These are phyloP conservation scores for Ophonus ardosiacus DNA, from an alignment of 2,888 invertebrate species.

Conservation along the genomic window DNA sequence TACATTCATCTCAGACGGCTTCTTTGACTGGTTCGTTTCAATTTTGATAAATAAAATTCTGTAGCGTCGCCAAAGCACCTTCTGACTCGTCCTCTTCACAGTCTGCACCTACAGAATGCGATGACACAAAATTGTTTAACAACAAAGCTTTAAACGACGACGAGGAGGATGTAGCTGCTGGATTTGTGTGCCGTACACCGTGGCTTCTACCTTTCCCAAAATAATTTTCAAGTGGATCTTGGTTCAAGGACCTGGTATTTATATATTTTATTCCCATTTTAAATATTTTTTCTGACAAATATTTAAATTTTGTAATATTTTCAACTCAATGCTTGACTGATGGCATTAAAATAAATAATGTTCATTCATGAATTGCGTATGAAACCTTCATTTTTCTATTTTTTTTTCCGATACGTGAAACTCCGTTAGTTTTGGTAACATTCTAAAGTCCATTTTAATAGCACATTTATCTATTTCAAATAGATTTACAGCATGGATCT, in stretches of 20 bases:
- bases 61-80: no score
- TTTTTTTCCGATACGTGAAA: background rate
- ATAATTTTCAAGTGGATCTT: background rate
- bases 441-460: background rate
- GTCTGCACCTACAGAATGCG: no score
- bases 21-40: no score
- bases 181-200: background rate
- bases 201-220: background rate
- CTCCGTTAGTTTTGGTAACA: background rate
- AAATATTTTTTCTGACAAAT: background rate
- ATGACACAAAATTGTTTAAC: background rate
- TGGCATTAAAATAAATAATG: background rate
- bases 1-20: no score
- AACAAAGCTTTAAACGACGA: background rate
- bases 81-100: no score
- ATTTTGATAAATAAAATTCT: no score
- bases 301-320: background rate
- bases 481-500: background rate
- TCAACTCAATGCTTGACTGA: background rate
- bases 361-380: background rate
- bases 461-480: background rate
- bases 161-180: background rate
- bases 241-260: background rate
- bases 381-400: conserved; percentile 11
- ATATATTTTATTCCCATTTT: background rate